A percentile compares a stretch with the other conserved stretches of the same genome.
Conservation (phyloP, 1,140 invertebrate genomes). For the Oreohelix idahoensis region DNA sequence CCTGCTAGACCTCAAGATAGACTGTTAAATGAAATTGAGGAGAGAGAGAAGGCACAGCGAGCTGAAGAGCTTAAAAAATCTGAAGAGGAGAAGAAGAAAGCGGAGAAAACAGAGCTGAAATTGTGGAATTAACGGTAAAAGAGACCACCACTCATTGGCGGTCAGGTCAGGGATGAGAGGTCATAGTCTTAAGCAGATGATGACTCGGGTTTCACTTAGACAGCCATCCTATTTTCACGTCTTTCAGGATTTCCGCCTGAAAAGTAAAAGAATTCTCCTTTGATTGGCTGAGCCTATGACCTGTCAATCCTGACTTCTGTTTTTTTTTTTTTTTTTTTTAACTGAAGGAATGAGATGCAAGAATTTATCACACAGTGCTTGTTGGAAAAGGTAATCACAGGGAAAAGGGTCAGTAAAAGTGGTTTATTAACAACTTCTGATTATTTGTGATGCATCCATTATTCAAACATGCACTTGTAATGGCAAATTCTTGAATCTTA, state of each 20-base stretch:
- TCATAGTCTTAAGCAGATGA: neutral
- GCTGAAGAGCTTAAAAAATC: neutral
- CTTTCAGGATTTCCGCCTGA: neutral
- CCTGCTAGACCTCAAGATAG: constrained; percentile 26
- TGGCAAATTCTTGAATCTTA: neutral
- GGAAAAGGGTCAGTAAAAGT: too few relatives aligned
- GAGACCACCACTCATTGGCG: neutral
- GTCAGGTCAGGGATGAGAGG: constrained; percentile 30
- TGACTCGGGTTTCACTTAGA: neutral
- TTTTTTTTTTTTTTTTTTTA: too few relatives aligned
- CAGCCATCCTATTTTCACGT: neutral
- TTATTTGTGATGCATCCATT: too few relatives aligned
- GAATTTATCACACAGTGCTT: neutral
- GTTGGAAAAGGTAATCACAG: neutral
- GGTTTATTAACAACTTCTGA: too few relatives aligned
- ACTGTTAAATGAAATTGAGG: constrained; percentile 35
- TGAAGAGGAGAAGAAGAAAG: constrained; percentile 12
- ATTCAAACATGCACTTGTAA: neutral
- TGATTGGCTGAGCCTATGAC: neutral
- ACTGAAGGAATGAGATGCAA: neutral
- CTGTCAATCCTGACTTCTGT: neutral
- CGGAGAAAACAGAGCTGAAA: constrained; percentile 17
- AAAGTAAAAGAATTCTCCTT: neutral
- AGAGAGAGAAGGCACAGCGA: neutral
- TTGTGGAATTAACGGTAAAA: constrained; percentile 28